These are phyloP conservation scores for Notospermus geniculatus DNA, from an alignment of 1,140 invertebrate species.

Conservation along the genomic window DNA sequence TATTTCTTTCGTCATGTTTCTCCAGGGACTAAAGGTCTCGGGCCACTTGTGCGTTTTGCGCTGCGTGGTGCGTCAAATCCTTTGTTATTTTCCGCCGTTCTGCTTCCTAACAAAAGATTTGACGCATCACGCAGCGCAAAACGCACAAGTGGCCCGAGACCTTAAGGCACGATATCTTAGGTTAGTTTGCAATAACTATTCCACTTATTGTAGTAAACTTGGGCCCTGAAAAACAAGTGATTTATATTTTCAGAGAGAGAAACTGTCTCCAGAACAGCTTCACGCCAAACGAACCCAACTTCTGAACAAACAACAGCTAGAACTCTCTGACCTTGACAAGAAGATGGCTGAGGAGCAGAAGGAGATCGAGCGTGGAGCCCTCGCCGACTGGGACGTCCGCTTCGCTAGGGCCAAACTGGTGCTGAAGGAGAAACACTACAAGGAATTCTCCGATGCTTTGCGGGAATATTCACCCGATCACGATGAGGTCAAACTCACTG, in stretches of 20 bases:
- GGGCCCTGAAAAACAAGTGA: neutral
- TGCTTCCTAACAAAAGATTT: too few species aligned
- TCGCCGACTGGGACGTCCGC: constrained; percentile 46
- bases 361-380: constrained; percentile 37
- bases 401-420: constrained; percentile 50
- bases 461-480: constrained; percentile 39
- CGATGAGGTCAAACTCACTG: constrained; percentile 31
- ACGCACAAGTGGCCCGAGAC: too few species aligned
- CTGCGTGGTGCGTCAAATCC: too few species aligned
- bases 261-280: constrained; percentile 42
- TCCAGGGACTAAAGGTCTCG: too few species aligned
- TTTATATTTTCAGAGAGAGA: constrained; percentile 34
- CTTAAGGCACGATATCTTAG: neutral
- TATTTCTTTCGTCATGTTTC: too few species aligned
- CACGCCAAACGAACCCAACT: constrained; percentile 38
- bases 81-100: too few species aligned
- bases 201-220: too few species aligned
- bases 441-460: constrained; percentile 50
- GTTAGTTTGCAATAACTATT: neutral
- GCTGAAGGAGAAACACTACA: constrained; percentile 51
- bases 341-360: constrained; percentile 34
- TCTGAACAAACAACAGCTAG: constrained; percentile 46
- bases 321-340: constrained; percentile 40
- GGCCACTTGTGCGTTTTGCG: too few species aligned
- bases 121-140: too few species aligned